Percentiles rank a stretch among this genome's conserved stretches.
phyloP scores from a whole-genome alignment of 2,113 vertebrate species.

The Embiotoca jacksoni region DNA sequence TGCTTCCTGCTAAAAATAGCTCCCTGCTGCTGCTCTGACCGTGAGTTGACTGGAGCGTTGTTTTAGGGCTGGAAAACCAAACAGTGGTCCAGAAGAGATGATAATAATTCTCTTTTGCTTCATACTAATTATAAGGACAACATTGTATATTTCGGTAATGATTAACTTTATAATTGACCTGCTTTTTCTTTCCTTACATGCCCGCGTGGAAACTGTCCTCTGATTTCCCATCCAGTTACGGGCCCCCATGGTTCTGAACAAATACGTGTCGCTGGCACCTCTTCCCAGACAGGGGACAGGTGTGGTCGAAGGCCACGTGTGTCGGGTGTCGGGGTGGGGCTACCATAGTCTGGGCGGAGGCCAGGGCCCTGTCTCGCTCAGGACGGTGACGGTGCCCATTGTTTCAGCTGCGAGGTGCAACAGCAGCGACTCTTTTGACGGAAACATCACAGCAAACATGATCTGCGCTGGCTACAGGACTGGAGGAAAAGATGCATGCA shows the following conservation, averaged over 20 bases:
- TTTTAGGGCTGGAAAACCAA: background rate
- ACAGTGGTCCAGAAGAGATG: background rate
- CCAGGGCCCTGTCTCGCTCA: constrained; percentile 72
- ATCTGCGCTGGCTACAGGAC: constrained; percentile 82
- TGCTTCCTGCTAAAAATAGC: background rate
- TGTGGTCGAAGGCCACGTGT: constrained; percentile 76
- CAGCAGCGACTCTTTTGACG: constrained; percentile 80
- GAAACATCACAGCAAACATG: constrained; percentile 86
- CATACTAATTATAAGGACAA: too few species aligned
- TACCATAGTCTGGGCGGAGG: constrained; percentile 65
- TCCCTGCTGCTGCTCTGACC: background rate
- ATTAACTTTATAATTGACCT: background rate
- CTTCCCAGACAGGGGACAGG: constrained; percentile 80
- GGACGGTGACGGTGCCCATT: constrained; percentile 80
- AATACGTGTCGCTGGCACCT: constrained; percentile 78
- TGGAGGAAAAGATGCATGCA: constrained; percentile 85
- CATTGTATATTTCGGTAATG: too few species aligned
- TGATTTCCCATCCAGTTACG: constrained; percentile 74
- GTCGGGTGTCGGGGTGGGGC: constrained; percentile 87
- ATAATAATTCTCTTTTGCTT: background rate
- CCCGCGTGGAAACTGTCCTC: background rate
- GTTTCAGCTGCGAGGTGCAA: constrained; percentile 80
- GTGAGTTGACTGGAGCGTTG: background rate
- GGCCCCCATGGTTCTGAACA: constrained; percentile 79
- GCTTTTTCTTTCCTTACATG: background rate